These are phyloP conservation scores for Entosphenus tridentatus DNA, from an alignment of 2,113 vertebrate species.

Conservation along the genomic window DNA sequence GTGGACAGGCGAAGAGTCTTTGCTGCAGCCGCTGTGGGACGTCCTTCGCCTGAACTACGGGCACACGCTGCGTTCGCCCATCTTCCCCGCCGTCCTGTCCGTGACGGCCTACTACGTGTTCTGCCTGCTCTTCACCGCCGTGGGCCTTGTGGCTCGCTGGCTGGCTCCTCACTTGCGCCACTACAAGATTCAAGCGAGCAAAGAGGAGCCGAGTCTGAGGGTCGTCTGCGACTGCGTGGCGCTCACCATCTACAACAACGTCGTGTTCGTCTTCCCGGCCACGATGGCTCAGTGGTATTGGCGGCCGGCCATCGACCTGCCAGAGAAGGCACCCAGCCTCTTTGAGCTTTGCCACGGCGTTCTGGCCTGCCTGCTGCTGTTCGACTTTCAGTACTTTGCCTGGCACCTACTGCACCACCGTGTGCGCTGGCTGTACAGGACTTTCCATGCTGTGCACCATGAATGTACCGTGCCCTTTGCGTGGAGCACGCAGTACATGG, in stretches of 20 bases:
- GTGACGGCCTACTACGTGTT: no score
- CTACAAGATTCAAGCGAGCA: no score
- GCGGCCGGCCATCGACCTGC: constrained; percentile 27
- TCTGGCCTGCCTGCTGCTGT: constrained; percentile 31
- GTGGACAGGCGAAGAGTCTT: no score
- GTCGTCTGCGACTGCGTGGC: constrained; percentile 22
- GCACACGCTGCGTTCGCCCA: no score
- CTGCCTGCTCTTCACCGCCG: no score
- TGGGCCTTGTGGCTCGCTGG: no score
- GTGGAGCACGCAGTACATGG: constrained; percentile 37
- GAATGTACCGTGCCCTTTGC: constrained; percentile 34
- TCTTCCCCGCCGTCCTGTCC: no score
- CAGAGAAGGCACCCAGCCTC: constrained; percentile 23
- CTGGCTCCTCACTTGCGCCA: no score
- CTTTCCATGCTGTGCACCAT: constrained; percentile 37
- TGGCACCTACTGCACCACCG: constrained; percentile 39
- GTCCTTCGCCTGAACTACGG: no score
- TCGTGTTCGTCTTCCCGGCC: constrained; percentile 33
- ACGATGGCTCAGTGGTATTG: constrained; percentile 35
- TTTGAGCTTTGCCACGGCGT: constrained; percentile 28
- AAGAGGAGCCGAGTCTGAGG: no score
- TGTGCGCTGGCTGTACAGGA: constrained; percentile 31
- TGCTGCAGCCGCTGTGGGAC: no score
- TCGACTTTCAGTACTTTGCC: constrained; percentile 41
- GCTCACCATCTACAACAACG: constrained; percentile 31